Evolutionary conservation across 2,797 vertebrate genomes (phyloP).

Genomic region (Pelodytes ibericus): DNA sequence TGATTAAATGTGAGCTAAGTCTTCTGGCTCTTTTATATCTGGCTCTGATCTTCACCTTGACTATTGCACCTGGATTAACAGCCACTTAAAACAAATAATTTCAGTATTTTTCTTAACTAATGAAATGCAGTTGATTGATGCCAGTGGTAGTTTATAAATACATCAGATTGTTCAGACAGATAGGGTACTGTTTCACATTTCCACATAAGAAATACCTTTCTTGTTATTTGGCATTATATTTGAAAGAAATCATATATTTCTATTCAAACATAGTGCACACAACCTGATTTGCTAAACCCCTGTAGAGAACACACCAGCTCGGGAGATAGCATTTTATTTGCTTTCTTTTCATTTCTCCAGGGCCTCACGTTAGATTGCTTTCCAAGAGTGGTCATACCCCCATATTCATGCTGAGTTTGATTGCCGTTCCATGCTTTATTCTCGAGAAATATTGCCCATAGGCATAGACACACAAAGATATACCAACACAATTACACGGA

Average conservation of each 20-base stretch:
- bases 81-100: background rate
- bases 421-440: conserved; percentile 62
- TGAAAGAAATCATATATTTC: conserved; percentile 62
- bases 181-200: conserved; percentile 21
- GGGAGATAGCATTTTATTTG: conserved; percentile 57
- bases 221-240: conserved; percentile 56
- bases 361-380: conserved; percentile 64
- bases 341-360: conserved; percentile 63
- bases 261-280: conserved; percentile 59
- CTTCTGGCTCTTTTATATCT: too few species aligned
- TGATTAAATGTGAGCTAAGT: too few species aligned
- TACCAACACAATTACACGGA: conserved; percentile 65
- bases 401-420: conserved; percentile 61
- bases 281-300: conserved; percentile 63
- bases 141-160: background rate
- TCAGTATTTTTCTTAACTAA: background rate
- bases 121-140: background rate
- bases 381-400: conserved; percentile 57
- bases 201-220: conserved; percentile 31
- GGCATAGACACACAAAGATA: conserved; percentile 59
- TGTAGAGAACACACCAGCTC: conserved; percentile 48
- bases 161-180: conserved; percentile 2
- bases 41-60: background rate
- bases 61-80: background rate
- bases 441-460: conserved; percentile 62